Conservation (phyloP, 2,113 vertebrate species). For the Psophia crepitans region DNA sequence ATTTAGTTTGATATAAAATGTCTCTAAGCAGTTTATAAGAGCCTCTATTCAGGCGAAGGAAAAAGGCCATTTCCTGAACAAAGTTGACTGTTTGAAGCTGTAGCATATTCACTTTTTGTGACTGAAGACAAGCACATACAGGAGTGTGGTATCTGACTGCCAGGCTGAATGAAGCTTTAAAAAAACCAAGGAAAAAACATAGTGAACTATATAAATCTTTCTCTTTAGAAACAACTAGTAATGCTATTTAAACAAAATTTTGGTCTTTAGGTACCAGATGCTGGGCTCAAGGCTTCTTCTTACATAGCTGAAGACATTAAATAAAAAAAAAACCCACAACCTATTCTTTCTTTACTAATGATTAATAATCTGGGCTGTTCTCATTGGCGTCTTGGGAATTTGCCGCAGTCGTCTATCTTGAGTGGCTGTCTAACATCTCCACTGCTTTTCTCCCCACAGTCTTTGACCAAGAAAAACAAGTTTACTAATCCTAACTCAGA, state of each 20-base stretch:
- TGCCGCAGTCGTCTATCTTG: not conserved
- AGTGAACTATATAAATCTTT: not conserved
- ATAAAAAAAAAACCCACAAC: not conserved
- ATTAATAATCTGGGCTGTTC: not conserved
- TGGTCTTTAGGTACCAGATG: not conserved
- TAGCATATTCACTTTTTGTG: constrained; percentile 22
- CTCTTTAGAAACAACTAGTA: constrained; percentile 34
- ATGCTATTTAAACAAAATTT: constrained; percentile 14
- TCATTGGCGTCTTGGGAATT: not conserved
- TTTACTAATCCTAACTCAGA: not conserved
- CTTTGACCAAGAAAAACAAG: not conserved
- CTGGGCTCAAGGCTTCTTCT: not conserved
- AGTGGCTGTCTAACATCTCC: not conserved
- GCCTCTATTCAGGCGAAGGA: not conserved
- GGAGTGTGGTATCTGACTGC: not conserved
- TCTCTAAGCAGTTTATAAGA: constrained; percentile 33
- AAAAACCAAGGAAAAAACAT: not conserved
- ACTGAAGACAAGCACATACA: not conserved
- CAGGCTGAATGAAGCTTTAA: constrained; percentile 8
- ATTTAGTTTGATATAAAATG: constrained; percentile 22
- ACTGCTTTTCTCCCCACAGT: not conserved
- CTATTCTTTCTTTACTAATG: not conserved
- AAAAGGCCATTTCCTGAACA: constrained; percentile 22
- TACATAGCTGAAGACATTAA: not conserved
- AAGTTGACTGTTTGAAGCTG: constrained; percentile 21